These are phyloP conservation scores for Apostichopus leukothele DNA, from an alignment of 53 echinoderm and acorn worm species.

Conservation along the genomic window DNA sequence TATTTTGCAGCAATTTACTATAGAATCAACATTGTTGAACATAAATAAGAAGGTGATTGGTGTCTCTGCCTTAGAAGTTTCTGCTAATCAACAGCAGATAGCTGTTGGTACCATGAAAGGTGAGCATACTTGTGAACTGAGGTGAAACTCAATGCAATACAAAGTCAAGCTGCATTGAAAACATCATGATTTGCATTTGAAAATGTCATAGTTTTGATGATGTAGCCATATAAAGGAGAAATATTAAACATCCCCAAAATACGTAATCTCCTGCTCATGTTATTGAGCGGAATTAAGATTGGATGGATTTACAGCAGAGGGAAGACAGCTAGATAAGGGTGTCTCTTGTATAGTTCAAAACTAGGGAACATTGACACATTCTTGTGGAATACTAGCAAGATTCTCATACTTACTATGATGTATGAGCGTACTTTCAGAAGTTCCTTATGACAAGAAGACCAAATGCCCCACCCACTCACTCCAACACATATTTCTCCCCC, in stretches of 20 bases:
- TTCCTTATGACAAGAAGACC: too few relatives aligned
- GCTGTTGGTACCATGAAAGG: conserved; percentile 75
- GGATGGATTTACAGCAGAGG: too few relatives aligned
- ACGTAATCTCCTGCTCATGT: too few relatives aligned
- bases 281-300: too few relatives aligned
- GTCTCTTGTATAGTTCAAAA: too few relatives aligned
- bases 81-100: conserved; percentile 67
- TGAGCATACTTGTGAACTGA: conserved; percentile 14
- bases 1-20: conserved; percentile 45
- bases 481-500: too few relatives aligned
- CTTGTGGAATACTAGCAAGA: too few relatives aligned
- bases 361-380: too few relatives aligned
- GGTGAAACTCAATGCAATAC: not conserved
- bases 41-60: conserved; percentile 66
- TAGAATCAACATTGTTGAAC: conserved; percentile 43
- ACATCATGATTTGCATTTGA: not conserved
- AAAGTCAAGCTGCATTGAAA: not conserved
- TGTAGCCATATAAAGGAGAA: not conserved
- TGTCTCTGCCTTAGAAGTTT: conserved; percentile 52
- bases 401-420: too few relatives aligned
- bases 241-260: not conserved
- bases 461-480: too few relatives aligned
- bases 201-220: not conserved
- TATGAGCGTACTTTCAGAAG: too few relatives aligned
- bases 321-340: too few relatives aligned